Evolutionary conservation across 2,888 invertebrate species (phyloP).

Genomic region (Hirtodrosophila trivittata): DNA sequence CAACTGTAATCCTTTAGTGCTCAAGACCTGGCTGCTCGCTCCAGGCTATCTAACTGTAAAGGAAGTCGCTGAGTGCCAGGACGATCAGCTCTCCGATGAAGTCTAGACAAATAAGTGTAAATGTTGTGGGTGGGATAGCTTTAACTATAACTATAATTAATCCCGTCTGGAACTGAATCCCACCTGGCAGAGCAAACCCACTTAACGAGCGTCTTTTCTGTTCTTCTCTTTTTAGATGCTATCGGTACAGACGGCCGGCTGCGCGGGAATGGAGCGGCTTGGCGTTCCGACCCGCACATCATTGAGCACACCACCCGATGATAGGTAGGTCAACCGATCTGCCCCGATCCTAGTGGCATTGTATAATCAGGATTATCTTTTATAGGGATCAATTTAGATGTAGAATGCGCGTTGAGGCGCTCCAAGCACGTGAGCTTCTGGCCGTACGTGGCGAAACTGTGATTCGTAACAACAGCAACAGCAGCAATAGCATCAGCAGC

Average conservation of each 20-base stretch:
- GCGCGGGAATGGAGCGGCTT: constrained; percentile 89
- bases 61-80: constrained; percentile 59
- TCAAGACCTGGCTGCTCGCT: constrained; percentile 52
- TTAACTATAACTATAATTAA: too few species aligned
- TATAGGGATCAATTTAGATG: constrained; percentile 83
- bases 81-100: constrained; percentile 4
- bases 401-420: constrained; percentile 84
- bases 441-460: constrained; percentile 79
- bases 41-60: constrained; percentile 34
- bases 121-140: too few species aligned
- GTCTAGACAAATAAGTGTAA: too few species aligned
- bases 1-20: constrained; percentile 15
- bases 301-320: constrained; percentile 84
- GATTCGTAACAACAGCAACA: constrained; percentile 72
- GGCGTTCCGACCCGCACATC: constrained; percentile 85
- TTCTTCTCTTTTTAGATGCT: constrained; percentile 85
- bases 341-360: not conserved
- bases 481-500: constrained; percentile 60
- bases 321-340: constrained; percentile 76
- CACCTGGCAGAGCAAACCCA: too few species aligned
- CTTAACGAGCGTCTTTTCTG: not conserved
- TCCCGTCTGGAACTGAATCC: too few species aligned
- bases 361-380: not conserved
- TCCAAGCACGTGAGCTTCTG: constrained; percentile 83
- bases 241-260: constrained; percentile 90